Conservation (phyloP, 2,888 invertebrate species). For the Melinaea marsaeus region DNA sequence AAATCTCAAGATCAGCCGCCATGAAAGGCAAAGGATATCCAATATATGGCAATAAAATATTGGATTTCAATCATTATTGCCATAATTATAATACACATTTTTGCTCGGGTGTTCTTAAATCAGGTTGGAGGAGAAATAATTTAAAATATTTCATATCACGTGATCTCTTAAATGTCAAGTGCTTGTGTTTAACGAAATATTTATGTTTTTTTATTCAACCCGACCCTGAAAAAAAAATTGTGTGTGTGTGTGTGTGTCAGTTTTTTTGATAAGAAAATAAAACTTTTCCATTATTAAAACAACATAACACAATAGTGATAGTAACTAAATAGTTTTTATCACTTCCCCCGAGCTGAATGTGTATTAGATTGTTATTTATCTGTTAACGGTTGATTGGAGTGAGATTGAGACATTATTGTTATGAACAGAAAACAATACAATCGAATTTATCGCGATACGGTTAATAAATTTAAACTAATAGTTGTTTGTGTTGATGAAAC, state of each 20-base stretch:
- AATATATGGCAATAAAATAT: not conserved
- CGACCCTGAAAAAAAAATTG: not conserved
- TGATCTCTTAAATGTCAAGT: constrained; percentile 4
- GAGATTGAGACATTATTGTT: constrained; percentile 31
- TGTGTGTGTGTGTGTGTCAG: too few relatives aligned
- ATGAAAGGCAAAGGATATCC: constrained; percentile 8
- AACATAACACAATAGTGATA: not conserved
- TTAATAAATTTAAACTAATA: constrained; percentile 11
- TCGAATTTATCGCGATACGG: constrained; percentile 21
- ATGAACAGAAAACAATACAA: constrained; percentile 20
- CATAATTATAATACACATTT: constrained; percentile 5
- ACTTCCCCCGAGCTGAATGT: constrained; percentile 7
- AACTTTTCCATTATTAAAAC: not conserved
- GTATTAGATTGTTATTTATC: constrained; percentile 27
- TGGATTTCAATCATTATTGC: constrained; percentile 6
- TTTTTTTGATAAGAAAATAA: not conserved
- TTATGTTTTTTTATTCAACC: not conserved
- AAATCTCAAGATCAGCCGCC: constrained; percentile 18
- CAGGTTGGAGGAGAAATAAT: not conserved
- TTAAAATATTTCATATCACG: constrained; percentile 1
- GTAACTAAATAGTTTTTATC: constrained; percentile 2
- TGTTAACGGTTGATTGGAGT: constrained; percentile 22
- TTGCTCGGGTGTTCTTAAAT: constrained; percentile 4
- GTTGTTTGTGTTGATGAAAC: not conserved
- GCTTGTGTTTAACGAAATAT: not conserved